Evolutionary conservation across 92 coral and sea anemone species (phyloP), one percentile per base, ranked within the genome.

Genomic region (Muricea muricata): DNA sequence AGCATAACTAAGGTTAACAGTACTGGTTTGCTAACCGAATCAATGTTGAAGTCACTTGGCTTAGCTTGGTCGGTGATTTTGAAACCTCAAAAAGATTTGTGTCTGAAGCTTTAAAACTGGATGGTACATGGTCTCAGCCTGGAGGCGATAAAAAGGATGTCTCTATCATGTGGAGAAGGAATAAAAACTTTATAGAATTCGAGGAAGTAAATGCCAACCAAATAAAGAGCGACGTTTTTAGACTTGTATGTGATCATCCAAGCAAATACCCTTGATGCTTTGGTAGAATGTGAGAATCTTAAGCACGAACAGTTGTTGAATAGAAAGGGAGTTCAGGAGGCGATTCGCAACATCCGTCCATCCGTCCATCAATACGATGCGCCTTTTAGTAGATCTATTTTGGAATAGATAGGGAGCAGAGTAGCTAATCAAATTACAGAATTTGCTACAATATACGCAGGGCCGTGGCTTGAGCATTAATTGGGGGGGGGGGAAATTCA

Each of bases 41-140:
- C 68, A 35, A 30, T 35, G 0, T 7, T 11, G 15, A 24, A 25
- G 15, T 24, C 63, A 12, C 33, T 60, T 60, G 78, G 65, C 39
- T 30, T 75, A 24, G 17, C 67, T 13, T 75, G 81, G 81, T 21
- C 40, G 29, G 81, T n/a, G n/a, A n/a, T n/a, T n/a, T n/a, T n/a
- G 81, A 14, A 45, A 75, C 33, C 54, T 48, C 54, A 40, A 75
- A 75, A 33, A 21, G 11, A 6, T 75, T 40, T 29, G 66, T 75
- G 23, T 7, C 20, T 14, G 66, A 54, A 3, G 12, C 30, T 18
- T 29, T 48, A 20, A 54, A 75, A 8, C 81, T 75, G 15, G 17
- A 54, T 6, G 81, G 81, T 14, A 48, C 18, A 8, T 75, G 81
- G 81, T 23, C 40, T 10, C 81, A 75, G n/a, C 79, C 79, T 28